Percentiles rank a stretch among this genome's conserved stretches.
These are phyloP conservation scores for Hirundo rustica DNA, from an alignment of 2,797 vertebrate species.

Conservation along the genomic window DNA sequence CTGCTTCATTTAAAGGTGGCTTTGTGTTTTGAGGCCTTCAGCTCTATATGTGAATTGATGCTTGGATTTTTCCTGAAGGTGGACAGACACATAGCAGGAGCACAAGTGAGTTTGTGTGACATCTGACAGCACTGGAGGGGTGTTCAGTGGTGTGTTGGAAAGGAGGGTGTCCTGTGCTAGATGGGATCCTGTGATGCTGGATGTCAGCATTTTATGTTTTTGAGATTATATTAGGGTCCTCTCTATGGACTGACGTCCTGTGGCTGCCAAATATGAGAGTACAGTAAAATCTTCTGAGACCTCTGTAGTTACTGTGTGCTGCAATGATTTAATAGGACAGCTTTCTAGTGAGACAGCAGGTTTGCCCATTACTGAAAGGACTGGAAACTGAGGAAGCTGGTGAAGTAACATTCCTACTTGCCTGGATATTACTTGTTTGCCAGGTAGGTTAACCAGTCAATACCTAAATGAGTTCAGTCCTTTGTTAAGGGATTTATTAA, in stretches of 20 bases:
- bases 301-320: neutral
- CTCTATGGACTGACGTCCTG: neutral
- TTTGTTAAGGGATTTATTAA: conserved; percentile 32
- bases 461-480: neutral
- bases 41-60: neutral
- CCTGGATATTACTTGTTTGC: neutral
- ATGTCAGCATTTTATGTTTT: neutral
- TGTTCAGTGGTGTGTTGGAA: neutral
- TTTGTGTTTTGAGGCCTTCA: neutral
- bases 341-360: neutral
- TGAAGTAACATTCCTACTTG: neutral
- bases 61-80: neutral
- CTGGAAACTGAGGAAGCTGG: neutral
- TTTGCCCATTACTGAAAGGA: neutral
- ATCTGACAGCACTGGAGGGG: neutral
- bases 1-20: neutral
- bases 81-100: neutral
- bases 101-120: neutral
- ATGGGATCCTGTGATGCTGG: neutral
- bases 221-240: neutral
- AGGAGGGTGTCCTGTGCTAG: neutral
- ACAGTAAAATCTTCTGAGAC: neutral
- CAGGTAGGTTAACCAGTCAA: neutral
- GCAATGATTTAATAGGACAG: neutral
- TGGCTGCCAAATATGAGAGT: neutral